A percentile compares a stretch with the other conserved stretches of the same genome.
phyloP scores from a whole-genome alignment of 2,113 vertebrate genomes.

The Origma solitaria region DNA sequence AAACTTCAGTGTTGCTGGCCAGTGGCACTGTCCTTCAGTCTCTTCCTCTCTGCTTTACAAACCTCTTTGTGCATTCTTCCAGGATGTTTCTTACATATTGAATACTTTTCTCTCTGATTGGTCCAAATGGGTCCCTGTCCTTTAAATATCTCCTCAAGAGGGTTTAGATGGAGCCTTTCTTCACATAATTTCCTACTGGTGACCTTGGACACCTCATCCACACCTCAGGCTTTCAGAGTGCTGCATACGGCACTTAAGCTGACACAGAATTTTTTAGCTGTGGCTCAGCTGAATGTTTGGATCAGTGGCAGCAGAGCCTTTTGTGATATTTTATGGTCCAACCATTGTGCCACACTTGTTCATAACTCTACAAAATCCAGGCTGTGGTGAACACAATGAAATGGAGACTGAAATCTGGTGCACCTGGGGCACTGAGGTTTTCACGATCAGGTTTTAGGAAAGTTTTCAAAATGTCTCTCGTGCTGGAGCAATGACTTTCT shows the following conservation, averaged over 20 bases:
- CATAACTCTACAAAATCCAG: neutral
- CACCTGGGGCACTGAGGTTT: neutral
- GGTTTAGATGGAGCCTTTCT: neutral
- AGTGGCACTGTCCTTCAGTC: neutral
- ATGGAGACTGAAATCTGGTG: neutral
- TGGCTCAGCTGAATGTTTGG: neutral
- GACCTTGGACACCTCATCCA: neutral
- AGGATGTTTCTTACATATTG: neutral
- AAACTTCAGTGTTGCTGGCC: neutral
- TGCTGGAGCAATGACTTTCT: neutral
- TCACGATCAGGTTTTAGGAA: neutral
- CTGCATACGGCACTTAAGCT: rapidly evolving
- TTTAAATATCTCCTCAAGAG: neutral
- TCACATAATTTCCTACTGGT: neutral
- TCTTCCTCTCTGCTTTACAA: neutral
- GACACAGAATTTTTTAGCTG: neutral
- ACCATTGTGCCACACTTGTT: neutral
- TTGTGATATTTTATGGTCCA: neutral
- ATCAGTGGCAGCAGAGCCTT: rapidly evolving
- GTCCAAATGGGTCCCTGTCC: neutral
- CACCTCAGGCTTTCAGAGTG: neutral
- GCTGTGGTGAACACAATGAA: neutral
- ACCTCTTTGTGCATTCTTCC: neutral
- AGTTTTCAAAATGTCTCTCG: neutral
- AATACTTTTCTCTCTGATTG: neutral